These are phyloP conservation scores for Parnassius smintheus DNA, from an alignment of 2,888 invertebrate species.

Conservation along the genomic window DNA sequence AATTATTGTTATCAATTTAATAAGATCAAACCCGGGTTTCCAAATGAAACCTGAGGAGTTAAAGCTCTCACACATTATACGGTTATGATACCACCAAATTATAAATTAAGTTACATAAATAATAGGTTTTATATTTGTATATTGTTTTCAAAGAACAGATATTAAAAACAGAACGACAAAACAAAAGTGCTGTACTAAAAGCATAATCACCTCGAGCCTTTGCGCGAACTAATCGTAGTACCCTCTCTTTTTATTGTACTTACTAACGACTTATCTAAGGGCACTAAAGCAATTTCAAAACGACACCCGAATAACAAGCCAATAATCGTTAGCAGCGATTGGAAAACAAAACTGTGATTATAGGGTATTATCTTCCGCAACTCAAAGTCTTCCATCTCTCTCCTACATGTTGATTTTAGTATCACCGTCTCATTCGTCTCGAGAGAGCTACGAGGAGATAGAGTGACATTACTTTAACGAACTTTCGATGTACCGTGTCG, in stretches of 20 bases:
- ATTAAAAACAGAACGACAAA: slow-evolving; percentile 10
- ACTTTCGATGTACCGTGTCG: slow-evolving; percentile 73
- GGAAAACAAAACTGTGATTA: slow-evolving; percentile 87
- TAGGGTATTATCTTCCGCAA: slow-evolving; percentile 69
- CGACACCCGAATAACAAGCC: slow-evolving; percentile 82
- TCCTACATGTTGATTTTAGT: slow-evolving; percentile 42
- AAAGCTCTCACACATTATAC: no score
- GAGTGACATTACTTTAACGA: slow-evolving; percentile 79
- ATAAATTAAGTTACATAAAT: no score
- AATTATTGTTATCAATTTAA: no score
- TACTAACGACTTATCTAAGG: slow-evolving; percentile 74
- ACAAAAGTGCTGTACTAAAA: slow-evolving; percentile 13
- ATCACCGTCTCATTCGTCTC: slow-evolving; percentile 55
- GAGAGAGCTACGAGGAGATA: slow-evolving; percentile 65
- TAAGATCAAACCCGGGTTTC: no score
- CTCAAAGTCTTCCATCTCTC: slow-evolving; percentile 40
- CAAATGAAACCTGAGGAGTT: no score
- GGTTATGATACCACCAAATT: no score
- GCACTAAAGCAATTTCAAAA: slow-evolving; percentile 78
- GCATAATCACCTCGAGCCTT: slow-evolving; percentile 14
- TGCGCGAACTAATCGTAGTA: slow-evolving; percentile 49
- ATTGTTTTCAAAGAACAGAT: background rate
- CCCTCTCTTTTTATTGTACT: slow-evolving; percentile 69
- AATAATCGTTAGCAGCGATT: slow-evolving; percentile 85
- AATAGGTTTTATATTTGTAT: no score